phyloP scores from a whole-genome alignment of 2,113 vertebrate species.

The Merops nubicus region DNA sequence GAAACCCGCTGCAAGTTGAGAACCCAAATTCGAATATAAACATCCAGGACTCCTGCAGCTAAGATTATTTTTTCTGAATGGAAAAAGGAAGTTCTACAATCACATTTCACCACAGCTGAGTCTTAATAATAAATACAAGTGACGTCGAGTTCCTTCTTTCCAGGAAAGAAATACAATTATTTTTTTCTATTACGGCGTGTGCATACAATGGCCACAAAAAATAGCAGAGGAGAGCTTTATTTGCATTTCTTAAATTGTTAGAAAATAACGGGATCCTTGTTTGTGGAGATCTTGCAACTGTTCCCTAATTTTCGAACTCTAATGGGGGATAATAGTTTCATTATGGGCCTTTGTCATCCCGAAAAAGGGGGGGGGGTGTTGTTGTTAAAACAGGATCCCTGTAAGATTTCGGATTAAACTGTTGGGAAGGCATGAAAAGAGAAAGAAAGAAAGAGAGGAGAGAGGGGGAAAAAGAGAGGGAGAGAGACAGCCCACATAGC shows the following conservation, averaged over 20 bases:
- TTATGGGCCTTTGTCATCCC: conserved; percentile 34
- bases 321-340: conserved; percentile 38
- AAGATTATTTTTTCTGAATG: conserved; percentile 70
- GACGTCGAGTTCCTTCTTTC: conserved; percentile 70
- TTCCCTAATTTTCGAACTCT: conserved; percentile 13
- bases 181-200: not conserved
- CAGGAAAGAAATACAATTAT: conserved; percentile 62
- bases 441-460: not conserved
- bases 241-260: not conserved
- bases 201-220: not conserved
- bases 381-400: conserved; percentile 2
- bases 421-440: conserved; percentile 35
- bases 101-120: conserved; percentile 72
- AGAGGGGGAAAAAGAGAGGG: not conserved
- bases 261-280: conserved; percentile 33
- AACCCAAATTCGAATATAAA: conserved; percentile 60
- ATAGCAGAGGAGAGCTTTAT: not conserved
- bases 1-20: conserved; percentile 27
- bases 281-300: conserved; percentile 4
- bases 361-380: not conserved
- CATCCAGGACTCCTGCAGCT: conserved; percentile 67
- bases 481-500: conserved; percentile 7
- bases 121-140: conserved; percentile 73
- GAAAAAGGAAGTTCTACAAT: conserved; percentile 71
- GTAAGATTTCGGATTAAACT: conserved; percentile 39